Base-by-base conservation (phyloP, 2,113 vertebrate genomes). In the Lepisosteus oculatus region DNA sequence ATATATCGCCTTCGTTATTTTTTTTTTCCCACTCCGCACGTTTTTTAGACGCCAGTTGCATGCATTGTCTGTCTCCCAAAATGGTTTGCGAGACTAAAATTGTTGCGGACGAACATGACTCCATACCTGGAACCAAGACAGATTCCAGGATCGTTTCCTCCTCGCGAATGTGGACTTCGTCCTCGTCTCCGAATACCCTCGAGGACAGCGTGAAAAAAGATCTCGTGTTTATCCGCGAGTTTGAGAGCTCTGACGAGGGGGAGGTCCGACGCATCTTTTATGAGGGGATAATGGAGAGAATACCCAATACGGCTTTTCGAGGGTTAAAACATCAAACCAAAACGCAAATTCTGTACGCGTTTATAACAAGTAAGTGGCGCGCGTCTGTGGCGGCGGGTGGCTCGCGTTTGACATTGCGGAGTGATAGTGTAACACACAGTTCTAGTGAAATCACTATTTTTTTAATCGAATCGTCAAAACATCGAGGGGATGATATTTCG, bases 71-170 rank as follows among this genome's bases (percentile, higher is more conserved):
- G 91, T 93, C 96, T 93, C 94, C 94, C 82, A 93, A 95, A 90
- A 98, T 98, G 96, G 96, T 97, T 93, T 98, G 96, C 91, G 95
- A 98, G 93, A 96, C 95, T 85, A 95, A 96, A 93, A 97, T 98
- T 76, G 94, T 96, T 91, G 95, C 95, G 78, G 95, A 97, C 74
- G 95, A 97, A 77, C 95, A 93, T 84, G 94, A 93, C 77, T 90
- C 94, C 88, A 91, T 96, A 88, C 90, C 93, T 55, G 95, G 93
- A 89, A 89, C 87, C 85, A 92, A 94, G 87, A 94, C 95, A 88
- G 96, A 96, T 83, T 88, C 93, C 65, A 87, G 94, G 68, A 91
- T 92, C 74, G 86, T 90, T 73, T 91, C 91, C 43, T 87, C 91
- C 67, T 84, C 90, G 67, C 93, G 90, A 75, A 89, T 95, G 94